phyloP scores from a whole-genome alignment of 2,797 vertebrate genomes.

The Odontamblyopus rebecca region DNA sequence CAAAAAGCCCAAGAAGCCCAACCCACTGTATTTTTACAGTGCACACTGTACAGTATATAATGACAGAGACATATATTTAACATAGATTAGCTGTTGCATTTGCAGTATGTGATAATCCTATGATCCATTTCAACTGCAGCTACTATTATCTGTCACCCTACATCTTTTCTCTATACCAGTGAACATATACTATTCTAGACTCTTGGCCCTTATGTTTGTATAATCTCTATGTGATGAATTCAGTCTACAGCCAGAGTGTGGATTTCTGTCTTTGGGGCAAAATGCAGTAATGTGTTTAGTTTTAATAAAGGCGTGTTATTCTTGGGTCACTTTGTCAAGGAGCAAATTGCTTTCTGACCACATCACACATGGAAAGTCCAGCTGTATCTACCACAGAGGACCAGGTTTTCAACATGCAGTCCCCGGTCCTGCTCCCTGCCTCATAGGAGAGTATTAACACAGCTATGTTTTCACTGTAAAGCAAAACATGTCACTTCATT shows the following conservation, averaged over 20 bases:
- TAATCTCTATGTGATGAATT: constrained; percentile 59
- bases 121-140: constrained; percentile 15
- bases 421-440: constrained; percentile 16
- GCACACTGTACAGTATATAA: neutral
- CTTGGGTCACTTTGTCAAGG: constrained; percentile 63
- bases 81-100: constrained; percentile 31
- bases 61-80: constrained; percentile 1
- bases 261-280: constrained; percentile 46
- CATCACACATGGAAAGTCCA: constrained; percentile 65
- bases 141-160: constrained; percentile 25
- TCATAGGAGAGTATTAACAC: constrained; percentile 49
- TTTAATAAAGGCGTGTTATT: constrained; percentile 76
- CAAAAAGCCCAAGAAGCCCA: neutral
- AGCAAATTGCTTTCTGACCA: constrained; percentile 76
- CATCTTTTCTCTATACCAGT: constrained; percentile 15
- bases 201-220: constrained; percentile 42
- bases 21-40: neutral
- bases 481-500: constrained; percentile 74
- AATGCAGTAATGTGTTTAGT: constrained; percentile 72
- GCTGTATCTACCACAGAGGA: constrained; percentile 40
- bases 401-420: constrained; percentile 18
- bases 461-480: constrained; percentile 72
- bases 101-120: constrained; percentile 27
- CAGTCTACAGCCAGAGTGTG: constrained; percentile 18
- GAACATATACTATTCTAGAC: constrained; percentile 8